Conservation (phyloP, 2,888 invertebrate species). For the Sesia bembeciformis region DNA sequence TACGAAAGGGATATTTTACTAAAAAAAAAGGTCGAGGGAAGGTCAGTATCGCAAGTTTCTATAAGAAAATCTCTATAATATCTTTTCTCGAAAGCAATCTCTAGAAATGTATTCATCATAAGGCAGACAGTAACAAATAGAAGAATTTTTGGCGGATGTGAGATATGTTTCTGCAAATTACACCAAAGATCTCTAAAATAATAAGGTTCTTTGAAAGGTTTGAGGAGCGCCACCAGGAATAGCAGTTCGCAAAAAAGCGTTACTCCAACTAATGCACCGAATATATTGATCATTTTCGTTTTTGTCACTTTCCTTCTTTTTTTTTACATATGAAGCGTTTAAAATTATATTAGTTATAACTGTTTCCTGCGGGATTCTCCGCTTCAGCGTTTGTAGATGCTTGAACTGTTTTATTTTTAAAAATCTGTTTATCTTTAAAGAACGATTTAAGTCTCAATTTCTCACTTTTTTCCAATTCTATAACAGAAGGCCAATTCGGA, state of each 20-base stretch:
- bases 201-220: slow-evolving; percentile 37
- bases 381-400: not conserved
- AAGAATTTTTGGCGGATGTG: slow-evolving; percentile 18
- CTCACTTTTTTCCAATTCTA: slow-evolving; percentile 28
- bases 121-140: slow-evolving; percentile 14
- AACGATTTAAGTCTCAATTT: slow-evolving; percentile 21
- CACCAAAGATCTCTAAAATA: slow-evolving; percentile 35
- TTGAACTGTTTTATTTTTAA: slow-evolving; percentile 1
- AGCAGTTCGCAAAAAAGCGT: slow-evolving; percentile 30
- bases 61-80: slow-evolving; percentile 19
- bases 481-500: slow-evolving; percentile 31
- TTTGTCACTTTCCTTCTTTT: not conserved
- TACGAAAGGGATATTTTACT: slow-evolving; percentile 30
- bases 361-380: not conserved
- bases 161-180: slow-evolving; percentile 16
- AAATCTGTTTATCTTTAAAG: slow-evolving; percentile 19
- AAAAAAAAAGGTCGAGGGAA: slow-evolving; percentile 29
- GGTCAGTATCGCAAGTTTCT: slow-evolving; percentile 15
- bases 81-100: slow-evolving; percentile 28
- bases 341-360: not conserved
- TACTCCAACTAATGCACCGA: slow-evolving; percentile 21
- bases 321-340: not conserved
- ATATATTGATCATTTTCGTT: slow-evolving; percentile 36
- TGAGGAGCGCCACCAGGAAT: slow-evolving; percentile 33
- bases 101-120: slow-evolving; percentile 27